phyloP scores from a whole-genome alignment of 1,140 invertebrate species.

The Drosophila burlai region DNA sequence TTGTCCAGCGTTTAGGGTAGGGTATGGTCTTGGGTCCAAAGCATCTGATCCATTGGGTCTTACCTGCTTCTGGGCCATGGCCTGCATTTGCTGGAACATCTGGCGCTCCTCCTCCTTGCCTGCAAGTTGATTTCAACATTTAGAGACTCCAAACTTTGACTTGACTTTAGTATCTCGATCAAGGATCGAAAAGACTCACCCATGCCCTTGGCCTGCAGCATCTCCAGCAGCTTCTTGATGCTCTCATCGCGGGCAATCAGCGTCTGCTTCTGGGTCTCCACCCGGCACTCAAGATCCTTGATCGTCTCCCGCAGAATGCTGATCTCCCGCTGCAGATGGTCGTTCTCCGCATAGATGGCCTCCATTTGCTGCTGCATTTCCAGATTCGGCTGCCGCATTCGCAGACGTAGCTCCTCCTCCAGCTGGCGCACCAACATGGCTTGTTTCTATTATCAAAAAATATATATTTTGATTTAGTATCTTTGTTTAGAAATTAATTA shows the following conservation, averaged over 20 bases:
- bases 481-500: not conserved
- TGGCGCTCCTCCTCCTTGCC: slow-evolving; percentile 97
- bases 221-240: slow-evolving; percentile 99
- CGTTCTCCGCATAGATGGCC: slow-evolving; percentile 96
- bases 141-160: not conserved
- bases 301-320: slow-evolving; percentile 97
- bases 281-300: slow-evolving; percentile 97
- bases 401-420: slow-evolving; percentile 94
- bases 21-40: slow-evolving; percentile 12
- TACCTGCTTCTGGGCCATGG: slow-evolving; percentile 98
- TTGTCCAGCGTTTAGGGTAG: slow-evolving; percentile 30
- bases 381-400: slow-evolving; percentile 93
- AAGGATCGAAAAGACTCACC: slow-evolving; percentile 88
- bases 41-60: slow-evolving; percentile 83
- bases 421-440: slow-evolving; percentile 96
- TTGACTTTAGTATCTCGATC: no score
- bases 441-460: slow-evolving; percentile 92
- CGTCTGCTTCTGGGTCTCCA: slow-evolving; percentile 99
- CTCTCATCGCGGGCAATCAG: slow-evolving; percentile 97
- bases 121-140: slow-evolving; percentile 78
- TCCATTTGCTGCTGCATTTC: slow-evolving; percentile 97
- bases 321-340: slow-evolving; percentile 97
- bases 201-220: slow-evolving; percentile 98
- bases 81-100: slow-evolving; percentile 98
- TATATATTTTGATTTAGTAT: not conserved